Evolutionary conservation across 2,797 vertebrate genomes (phyloP).

Genomic region (Sebastes matsubarae): DNA sequence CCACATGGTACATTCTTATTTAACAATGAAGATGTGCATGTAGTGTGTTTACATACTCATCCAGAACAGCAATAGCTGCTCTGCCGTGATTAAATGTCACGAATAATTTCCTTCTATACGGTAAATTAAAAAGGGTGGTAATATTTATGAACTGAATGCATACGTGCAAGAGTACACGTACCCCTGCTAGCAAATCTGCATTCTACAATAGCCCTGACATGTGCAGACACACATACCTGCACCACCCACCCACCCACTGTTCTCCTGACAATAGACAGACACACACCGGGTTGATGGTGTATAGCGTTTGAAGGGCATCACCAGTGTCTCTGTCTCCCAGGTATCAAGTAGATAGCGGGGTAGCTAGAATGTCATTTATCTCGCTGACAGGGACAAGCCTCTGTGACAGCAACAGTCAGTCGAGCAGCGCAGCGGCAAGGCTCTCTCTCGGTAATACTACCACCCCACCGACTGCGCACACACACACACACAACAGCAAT

Average conservation of each 20-base stretch:
- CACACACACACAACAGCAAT: constrained; percentile 30
- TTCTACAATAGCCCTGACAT: constrained; percentile 3
- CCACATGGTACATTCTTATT: background rate
- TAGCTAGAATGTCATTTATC: constrained; percentile 72
- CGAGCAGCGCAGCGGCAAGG: constrained; percentile 48
- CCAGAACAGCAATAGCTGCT: background rate
- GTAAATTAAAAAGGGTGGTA: background rate
- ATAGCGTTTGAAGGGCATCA: constrained; percentile 75
- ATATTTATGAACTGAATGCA: background rate
- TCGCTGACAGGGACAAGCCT: constrained; percentile 77
- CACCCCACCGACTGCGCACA: constrained; percentile 24
- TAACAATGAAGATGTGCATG: background rate
- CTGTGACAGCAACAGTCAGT: constrained; percentile 69
- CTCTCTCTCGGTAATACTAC: constrained; percentile 15
- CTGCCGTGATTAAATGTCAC: constrained; percentile 1
- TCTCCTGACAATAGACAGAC: constrained; percentile 49
- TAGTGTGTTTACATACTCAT: background rate
- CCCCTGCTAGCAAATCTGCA: constrained; percentile 13
- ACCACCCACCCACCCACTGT: constrained; percentile 5
- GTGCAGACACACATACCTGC: background rate
- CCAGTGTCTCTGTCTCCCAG: constrained; percentile 68
- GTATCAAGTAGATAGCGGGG: constrained; percentile 69
- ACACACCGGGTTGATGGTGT: constrained; percentile 48
- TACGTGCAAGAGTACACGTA: constrained; percentile 1
- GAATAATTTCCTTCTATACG: background rate